These are phyloP conservation scores for Ciona savignyi DNA, from an alignment of 23 tunicate species.

Conservation along the genomic window DNA sequence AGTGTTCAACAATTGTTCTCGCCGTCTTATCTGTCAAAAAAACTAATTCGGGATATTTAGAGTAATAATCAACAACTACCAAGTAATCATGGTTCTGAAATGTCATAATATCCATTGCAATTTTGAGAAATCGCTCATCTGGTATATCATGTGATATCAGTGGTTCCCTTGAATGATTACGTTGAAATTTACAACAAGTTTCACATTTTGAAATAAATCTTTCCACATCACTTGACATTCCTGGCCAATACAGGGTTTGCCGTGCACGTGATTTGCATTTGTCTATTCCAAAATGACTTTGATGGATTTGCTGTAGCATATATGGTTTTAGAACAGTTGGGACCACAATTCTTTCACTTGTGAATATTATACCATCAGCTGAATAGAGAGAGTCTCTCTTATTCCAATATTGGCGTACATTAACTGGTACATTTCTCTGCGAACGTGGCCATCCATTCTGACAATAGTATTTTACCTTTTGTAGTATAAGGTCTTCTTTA, in stretches of 20 bases:
- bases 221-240: slow-evolving; percentile 30
- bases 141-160: slow-evolving; percentile 32
- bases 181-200: slow-evolving; percentile 18
- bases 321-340: neutral
- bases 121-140: slow-evolving; percentile 11
- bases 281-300: slow-evolving; percentile 35
- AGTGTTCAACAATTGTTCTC: slow-evolving; percentile 4
- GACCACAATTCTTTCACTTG: slow-evolving; percentile 20
- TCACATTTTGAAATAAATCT: slow-evolving; percentile 4
- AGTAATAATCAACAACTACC: no score
- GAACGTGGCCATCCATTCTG: neutral
- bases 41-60: slow-evolving; percentile 38
- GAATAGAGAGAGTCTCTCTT: slow-evolving; percentile 14
- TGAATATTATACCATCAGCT: slow-evolving; percentile 29
- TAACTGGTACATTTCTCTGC: slow-evolving; percentile 3
- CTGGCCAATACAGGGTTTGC: slow-evolving; percentile 33
- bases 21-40: slow-evolving; percentile 34
- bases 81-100: slow-evolving; percentile 25
- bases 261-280: slow-evolving; percentile 47
- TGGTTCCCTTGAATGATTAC: slow-evolving; percentile 19
- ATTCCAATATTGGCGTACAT: slow-evolving; percentile 26
- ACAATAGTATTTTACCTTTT: neutral
- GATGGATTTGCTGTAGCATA: slow-evolving; percentile 23
- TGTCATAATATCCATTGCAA: slow-evolving; percentile 34
- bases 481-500: neutral